Percentiles rank a stretch among this genome's conserved stretches.
Conservation (phyloP, 2,888 invertebrate genomes). For the Nomada goodeniana region DNA sequence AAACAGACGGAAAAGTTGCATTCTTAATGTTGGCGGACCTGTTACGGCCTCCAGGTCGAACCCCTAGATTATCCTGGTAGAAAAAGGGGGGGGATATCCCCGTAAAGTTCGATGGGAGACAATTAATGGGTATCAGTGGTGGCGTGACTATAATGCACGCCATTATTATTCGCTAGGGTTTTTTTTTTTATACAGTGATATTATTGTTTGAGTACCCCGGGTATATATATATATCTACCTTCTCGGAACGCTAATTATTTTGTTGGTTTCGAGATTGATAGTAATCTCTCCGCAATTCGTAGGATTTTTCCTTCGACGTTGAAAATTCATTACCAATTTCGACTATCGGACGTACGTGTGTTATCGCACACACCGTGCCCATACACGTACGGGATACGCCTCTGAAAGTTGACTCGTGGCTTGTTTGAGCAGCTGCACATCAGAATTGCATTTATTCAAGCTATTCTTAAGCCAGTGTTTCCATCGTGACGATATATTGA, state of each 20-base stretch:
- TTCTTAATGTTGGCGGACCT: conserved; percentile 22
- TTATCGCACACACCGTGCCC: background rate
- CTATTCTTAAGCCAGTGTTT: conserved; percentile 33
- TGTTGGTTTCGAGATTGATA: too few species aligned
- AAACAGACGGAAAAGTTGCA: conserved; percentile 37
- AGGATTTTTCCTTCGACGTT: background rate
- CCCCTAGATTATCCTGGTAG: too few species aligned
- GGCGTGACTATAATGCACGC: background rate
- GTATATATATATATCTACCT: background rate
- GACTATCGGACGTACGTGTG: background rate
- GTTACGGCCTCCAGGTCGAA: background rate
- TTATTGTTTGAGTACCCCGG: background rate
- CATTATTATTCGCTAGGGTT: background rate
- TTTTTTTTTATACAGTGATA: background rate
- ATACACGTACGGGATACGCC: conserved; percentile 5
- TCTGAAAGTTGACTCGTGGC: conserved; percentile 40
- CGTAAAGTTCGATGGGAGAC: background rate
- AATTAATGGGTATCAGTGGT: background rate
- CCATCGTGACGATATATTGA: conserved; percentile 16
- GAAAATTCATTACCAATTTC: background rate
- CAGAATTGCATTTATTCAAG: conserved; percentile 62
- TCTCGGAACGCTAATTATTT: too few species aligned
- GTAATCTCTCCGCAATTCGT: too few species aligned
- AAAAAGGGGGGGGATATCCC: background rate
- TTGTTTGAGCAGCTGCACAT: conserved; percentile 70